Evolutionary conservation across 2,888 invertebrate species (phyloP), one percentile per base, ranked within the genome.

Genomic region (Adineta ricciae): DNA sequence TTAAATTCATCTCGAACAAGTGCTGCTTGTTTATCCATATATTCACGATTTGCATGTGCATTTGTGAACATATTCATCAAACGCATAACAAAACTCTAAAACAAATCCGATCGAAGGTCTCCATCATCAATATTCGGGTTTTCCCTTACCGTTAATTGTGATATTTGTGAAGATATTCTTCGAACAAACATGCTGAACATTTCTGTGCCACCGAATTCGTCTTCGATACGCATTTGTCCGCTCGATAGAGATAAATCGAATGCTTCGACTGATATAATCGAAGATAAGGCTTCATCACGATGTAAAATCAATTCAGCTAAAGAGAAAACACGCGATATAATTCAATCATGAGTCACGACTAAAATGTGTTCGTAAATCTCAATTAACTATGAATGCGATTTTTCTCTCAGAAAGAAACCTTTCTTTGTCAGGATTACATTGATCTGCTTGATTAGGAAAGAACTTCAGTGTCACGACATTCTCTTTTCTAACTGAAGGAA

Each of bases 1-100:
- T 97, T 97, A 92, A 99, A 99, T 88, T 96, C 94, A 91, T 99
- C 99, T 73, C 97, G 92, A 0, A 95, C 94, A 46, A 89, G 88
- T 83, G 83, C 83, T 4, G 41, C 78, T 78, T 78, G 78, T 41
- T 41, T 78, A 41, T 78, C 78, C n/a, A n/a, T 41, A 78, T 41
- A 78, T n/a, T 16, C 78, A 41, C 41, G 78, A 78, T 78, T 78
- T 78, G n/a, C 21, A 41, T 78, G 21, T n/a, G 41, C 41, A 78
- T 41, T 21, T 41, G 41, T 78, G 19, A 78, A 4, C 2, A 78
- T 24, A 38, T 78, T 41, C 9, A n/a, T n/a, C n/a, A 78, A 41
- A n/a, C 41, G 38, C 41, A 78, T 41, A 41, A 41, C 0, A 36
- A 78, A 78, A 78, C 78, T 78, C 78, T 78, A 78, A 9, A 46